Percentiles rank a stretch among this genome's conserved stretches.
These are phyloP conservation scores for Orius laevigatus DNA, from an alignment of 1,140 invertebrate species.

Conservation along the genomic window DNA sequence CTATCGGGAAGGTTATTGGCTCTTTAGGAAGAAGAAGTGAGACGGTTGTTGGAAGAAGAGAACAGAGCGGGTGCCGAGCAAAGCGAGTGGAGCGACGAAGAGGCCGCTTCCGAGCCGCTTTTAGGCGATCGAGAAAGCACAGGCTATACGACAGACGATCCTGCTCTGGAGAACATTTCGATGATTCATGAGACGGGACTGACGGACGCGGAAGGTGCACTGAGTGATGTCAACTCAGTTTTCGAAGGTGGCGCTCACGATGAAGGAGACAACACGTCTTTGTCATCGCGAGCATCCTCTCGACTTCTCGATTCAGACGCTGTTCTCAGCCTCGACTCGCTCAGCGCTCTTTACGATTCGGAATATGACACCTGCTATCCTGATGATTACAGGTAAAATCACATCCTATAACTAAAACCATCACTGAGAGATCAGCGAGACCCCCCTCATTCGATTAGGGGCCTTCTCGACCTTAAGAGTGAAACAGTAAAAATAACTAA, in stretches of 20 bases:
- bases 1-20: conserved; percentile 6
- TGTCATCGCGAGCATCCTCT: conserved; percentile 59
- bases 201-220: conserved; percentile 66
- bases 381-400: conserved; percentile 24
- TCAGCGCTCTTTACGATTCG: conserved; percentile 68
- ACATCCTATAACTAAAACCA: conserved; percentile 25
- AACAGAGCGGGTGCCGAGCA: conserved; percentile 30
- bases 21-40: conserved; percentile 35
- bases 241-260: conserved; percentile 34
- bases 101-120: conserved; percentile 37
- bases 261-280: conserved; percentile 49
- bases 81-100: conserved; percentile 62
- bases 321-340: conserved; percentile 54
- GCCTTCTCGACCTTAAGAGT: no score
- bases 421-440: conserved; percentile 10
- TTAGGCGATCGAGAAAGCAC: conserved; percentile 45
- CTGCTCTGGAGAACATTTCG: conserved; percentile 63
- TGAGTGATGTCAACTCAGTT: conserved; percentile 73
- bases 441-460: background rate
- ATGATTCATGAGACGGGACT: conserved; percentile 70
- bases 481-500: background rate
- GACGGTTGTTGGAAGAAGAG: conserved; percentile 27
- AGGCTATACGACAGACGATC: conserved; percentile 67
- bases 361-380: conserved; percentile 54
- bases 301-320: conserved; percentile 58